Evolutionary conservation across 2,113 vertebrate species (phyloP).

Genomic region (Speoplatyrhinus poulsoni): DNA sequence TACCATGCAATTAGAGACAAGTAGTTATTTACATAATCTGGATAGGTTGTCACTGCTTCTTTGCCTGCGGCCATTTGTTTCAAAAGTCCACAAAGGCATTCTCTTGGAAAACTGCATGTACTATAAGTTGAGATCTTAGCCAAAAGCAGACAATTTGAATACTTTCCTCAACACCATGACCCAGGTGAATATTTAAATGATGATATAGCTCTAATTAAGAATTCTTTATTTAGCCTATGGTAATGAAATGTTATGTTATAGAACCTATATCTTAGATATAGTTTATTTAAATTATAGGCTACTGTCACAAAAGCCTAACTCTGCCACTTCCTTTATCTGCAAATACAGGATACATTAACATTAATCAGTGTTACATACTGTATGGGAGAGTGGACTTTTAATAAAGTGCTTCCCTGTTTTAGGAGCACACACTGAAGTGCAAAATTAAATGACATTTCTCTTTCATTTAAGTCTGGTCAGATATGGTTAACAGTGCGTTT

Average conservation of each 20-base stretch:
- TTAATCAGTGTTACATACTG: slow-evolving; percentile 17
- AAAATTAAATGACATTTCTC: not conserved
- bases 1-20: slow-evolving; percentile 65
- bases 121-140: slow-evolving; percentile 2
- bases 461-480: not conserved
- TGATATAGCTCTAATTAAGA: no score
- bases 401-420: slow-evolving; percentile 45
- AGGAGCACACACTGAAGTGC: not conserved
- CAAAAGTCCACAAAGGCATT: slow-evolving; percentile 62
- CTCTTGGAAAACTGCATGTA: slow-evolving; percentile 43
- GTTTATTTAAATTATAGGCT: no score
- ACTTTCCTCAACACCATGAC: not conserved
- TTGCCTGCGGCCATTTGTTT: slow-evolving; percentile 64
- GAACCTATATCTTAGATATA: no score
- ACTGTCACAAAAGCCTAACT: no score
- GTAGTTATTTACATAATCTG: slow-evolving; percentile 75
- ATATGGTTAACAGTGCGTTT: not conserved
- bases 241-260: no score
- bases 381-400: slow-evolving; percentile 40
- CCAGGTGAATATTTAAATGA: not conserved
- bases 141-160: slow-evolving; percentile 15
- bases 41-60: slow-evolving; percentile 63
- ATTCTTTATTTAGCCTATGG: no score
- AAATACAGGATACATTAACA: slow-evolving; percentile 8
- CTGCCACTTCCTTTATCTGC: no score